Evolutionary conservation across 1,140 invertebrate species (phyloP), one percentile per base, ranked within the genome.

Genomic region (Thaumetopoea pityocampa): DNA sequence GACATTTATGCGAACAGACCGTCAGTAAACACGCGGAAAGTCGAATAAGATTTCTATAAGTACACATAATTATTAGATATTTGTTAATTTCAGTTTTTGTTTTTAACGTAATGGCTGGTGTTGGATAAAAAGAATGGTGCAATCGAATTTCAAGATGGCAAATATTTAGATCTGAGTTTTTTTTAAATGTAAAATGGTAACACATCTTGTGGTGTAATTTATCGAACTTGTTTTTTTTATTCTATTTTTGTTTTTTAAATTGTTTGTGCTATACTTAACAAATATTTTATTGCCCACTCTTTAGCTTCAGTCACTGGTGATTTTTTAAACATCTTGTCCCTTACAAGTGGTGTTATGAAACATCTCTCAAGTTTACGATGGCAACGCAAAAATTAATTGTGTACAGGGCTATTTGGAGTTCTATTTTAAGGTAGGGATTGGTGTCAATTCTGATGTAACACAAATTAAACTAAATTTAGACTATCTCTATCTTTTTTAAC

Each of bases 111-210:
- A 43, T 53, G 52, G 51, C 56, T 59, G 51, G 50, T 55, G 44
- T 43, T 36, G 52, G 38, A 56, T 32, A 16, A 44, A 41, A 52
- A 24, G 50, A 35, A 58, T 57, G n/a, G 70, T 74, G 67, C 66
- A 74, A 74, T 74, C 51, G 33, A 58, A 64, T 59, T 63, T 67
- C 50, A 52, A 47, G 44, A 52, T 59, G 50, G 15, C 36, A 57
- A 44, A 57, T 58, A 34, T 56, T 51, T 63, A 73, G 67, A 73
- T 73, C 66, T 77, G 66, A 67, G 49, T 55, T 49, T 54, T 34
- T 38, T 34, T 47, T 48, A 26, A 33, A 45, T 44, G 18, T 28
- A 40, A 10, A n/a, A n/a, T 12, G 23, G 2, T 7, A 16, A 26
- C 23, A n/a, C n/a, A n/a, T 18, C 12, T 33, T 36, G 19, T 40